Base-by-base conservation (phyloP, 2,888 invertebrate species). In the Hybos culiciformis region DNA sequence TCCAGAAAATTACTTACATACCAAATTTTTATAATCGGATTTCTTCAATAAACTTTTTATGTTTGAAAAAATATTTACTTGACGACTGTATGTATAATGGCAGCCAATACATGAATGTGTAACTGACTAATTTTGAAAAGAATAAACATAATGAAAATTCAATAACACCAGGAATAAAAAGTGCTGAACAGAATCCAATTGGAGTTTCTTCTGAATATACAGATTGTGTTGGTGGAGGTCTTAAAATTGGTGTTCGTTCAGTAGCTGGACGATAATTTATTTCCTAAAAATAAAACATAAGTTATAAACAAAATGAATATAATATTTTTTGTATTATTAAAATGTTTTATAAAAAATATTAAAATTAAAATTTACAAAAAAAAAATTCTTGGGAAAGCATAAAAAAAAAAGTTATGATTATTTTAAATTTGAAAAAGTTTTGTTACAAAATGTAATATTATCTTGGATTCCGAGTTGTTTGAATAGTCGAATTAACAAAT, bases 21-120 rank as follows among this genome's bases (percentile, higher is more conserved):
- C 4, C 21, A n/a, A n/a, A n/a, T n/a, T n/a, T n/a, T n/a, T n/a
- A n/a, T n/a, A n/a, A n/a, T n/a, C n/a, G n/a, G 5, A 9, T 4
- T 31, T 17, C n/a, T 17, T 19, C 24, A 2, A 29, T 29, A n/a
- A 29, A n/a, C n/a, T 36, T 14, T 18, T 42, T 34, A n/a, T 33
- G n/a, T n/a, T n/a, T 20, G 14, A 23, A 23, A 26, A 9, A 17
- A 18, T 2, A 76, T 84, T 82, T 63, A 91, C 91, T 83, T 36
- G 85, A 81, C 37, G 75, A 73, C 48, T 80, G 78, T 46, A 97
- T 90, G 58, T 93, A 96, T 5, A 81, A 66, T 18, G 96, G 96
- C 57, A 97, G 71, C 96, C 96, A 97, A 62, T 87, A 96, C 39
- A 96, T 75, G 69, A 96, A 96, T 46, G 94, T 96, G 61, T 97